Evolutionary conservation across 2,113 vertebrate species (phyloP).

Genomic region (Clarias magur): DNA sequence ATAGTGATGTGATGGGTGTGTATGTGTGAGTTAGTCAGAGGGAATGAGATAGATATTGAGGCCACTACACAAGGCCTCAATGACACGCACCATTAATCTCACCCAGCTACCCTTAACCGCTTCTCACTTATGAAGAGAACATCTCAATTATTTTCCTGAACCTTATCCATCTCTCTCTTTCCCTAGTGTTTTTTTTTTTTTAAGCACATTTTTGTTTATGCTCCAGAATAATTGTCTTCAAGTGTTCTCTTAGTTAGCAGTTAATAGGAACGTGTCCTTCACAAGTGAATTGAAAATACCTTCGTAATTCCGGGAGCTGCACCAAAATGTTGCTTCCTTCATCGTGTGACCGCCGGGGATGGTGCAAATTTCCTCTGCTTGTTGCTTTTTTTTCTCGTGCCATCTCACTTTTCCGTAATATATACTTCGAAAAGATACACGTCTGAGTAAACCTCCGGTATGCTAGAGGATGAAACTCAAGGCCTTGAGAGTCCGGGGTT

Average conservation of each 20-base stretch:
- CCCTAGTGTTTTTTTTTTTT: conserved; percentile 5
- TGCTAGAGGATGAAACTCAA: conserved; percentile 41
- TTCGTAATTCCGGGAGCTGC: neutral
- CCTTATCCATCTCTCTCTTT: conserved; percentile 8
- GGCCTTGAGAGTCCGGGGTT: conserved; percentile 36
- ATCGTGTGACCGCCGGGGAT: conserved; percentile 6
- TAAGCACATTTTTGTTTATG: conserved; percentile 10
- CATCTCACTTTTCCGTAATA: conserved; percentile 57
- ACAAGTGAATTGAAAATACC: neutral
- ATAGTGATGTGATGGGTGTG: conserved; percentile 35
- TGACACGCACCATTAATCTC: conserved; percentile 65
- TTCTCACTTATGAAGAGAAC: conserved; percentile 49
- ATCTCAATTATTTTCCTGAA: conserved; percentile 31
- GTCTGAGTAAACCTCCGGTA: conserved; percentile 59
- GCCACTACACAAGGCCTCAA: conserved; percentile 54
- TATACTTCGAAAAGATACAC: conserved; percentile 44
- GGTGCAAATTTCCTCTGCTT: conserved; percentile 39
- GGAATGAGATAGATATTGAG: conserved; percentile 49
- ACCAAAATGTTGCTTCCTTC: neutral
- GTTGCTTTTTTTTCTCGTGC: conserved; percentile 15
- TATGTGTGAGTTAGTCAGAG: conserved; percentile 43
- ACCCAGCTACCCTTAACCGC: conserved; percentile 52
- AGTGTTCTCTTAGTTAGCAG: neutral
- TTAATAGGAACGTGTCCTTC: conserved; percentile 28
- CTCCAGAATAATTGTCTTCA: conserved; percentile 2